phyloP scores from a whole-genome alignment of 92 coral and sea anemone genomes.

The Chrysogorgia sp. region DNA sequence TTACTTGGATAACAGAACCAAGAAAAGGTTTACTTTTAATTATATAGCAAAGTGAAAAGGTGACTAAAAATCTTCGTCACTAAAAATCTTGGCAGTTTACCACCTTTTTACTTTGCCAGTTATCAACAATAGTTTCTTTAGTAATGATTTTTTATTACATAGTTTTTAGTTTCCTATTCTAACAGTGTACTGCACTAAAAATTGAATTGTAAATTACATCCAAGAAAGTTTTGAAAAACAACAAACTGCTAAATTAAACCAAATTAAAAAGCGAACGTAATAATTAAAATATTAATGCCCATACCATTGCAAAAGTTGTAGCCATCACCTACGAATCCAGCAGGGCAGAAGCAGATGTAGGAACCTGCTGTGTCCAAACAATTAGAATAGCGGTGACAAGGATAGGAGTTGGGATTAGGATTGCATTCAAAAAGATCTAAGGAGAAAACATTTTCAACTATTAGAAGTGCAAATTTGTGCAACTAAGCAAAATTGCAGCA shows the following conservation, averaged over 20 bases:
- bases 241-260: neutral
- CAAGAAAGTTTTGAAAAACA: neutral
- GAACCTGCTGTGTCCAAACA: slow-evolving; percentile 27
- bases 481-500: neutral
- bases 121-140: too few species aligned
- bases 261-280: neutral
- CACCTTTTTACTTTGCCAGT: too few species aligned
- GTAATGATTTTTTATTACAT: too few species aligned
- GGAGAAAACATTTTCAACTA: neutral
- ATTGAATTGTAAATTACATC: too few species aligned
- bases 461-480: too few species aligned
- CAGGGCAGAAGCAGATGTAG: slow-evolving; percentile 26
- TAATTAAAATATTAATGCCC: neutral
- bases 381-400: slow-evolving; percentile 22
- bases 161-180: too few species aligned
- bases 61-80: too few species aligned
- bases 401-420: slow-evolving; percentile 31
- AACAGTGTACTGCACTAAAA: too few species aligned
- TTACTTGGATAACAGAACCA: too few species aligned
- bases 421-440: slow-evolving; percentile 33
- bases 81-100: too few species aligned
- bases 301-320: slow-evolving; percentile 41
- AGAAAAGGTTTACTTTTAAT: too few species aligned
- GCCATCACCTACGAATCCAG: slow-evolving; percentile 41
- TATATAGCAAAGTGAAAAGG: too few species aligned